These are phyloP conservation scores for Chironomus tentans DNA, from an alignment of 2,888 invertebrate genomes.

Conservation along the genomic window DNA sequence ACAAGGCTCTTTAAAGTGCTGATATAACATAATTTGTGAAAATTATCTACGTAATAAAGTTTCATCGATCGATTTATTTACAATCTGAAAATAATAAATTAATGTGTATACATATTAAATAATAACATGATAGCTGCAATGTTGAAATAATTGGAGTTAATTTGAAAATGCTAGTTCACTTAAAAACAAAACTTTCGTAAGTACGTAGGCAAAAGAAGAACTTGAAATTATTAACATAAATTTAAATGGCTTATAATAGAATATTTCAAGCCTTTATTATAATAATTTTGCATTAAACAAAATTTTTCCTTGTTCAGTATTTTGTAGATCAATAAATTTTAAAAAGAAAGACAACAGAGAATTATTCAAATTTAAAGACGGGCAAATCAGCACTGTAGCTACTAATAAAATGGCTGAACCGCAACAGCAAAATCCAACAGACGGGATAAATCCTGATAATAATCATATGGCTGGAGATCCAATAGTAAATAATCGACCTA, in stretches of 20 bases:
- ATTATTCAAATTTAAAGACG: background rate
- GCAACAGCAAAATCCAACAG: background rate
- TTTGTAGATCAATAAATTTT: background rate
- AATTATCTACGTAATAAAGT: background rate
- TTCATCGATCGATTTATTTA: constrained; percentile 4
- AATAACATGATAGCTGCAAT: background rate
- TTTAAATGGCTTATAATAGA: too few relatives aligned
- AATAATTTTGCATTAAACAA: too few relatives aligned
- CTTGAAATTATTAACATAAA: too few relatives aligned
- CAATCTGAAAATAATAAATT: background rate
- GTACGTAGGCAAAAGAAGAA: too few relatives aligned
- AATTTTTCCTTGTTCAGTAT: too few relatives aligned
- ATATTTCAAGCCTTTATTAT: too few relatives aligned
- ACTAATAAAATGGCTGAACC: background rate
- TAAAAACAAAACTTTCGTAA: too few relatives aligned
- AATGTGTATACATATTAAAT: background rate
- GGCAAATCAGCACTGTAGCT: background rate
- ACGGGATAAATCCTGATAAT: constrained; percentile 1
- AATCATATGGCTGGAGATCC: constrained; percentile 3
- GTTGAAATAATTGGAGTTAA: background rate
- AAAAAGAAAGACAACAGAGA: background rate
- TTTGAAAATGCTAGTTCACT: too few relatives aligned
- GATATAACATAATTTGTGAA: too few relatives aligned
- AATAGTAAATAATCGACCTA: background rate
- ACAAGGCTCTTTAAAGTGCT: too few relatives aligned